Conservation (phyloP, 23 tunicate genomes). For the Clavelina lepadiformis region DNA sequence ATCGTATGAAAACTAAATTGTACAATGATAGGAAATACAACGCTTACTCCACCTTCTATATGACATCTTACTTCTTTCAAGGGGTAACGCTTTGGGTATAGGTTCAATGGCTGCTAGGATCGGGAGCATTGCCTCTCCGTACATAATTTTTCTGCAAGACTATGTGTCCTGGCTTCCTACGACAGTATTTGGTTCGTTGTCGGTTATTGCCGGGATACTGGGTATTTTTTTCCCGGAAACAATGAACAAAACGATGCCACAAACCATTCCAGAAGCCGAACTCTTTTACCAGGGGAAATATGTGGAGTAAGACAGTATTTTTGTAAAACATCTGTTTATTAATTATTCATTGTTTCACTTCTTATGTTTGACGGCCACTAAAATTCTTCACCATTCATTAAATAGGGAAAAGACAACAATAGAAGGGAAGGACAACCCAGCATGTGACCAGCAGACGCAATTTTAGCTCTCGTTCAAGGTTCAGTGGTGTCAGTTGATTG, state of each 20-base stretch:
- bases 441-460: no score
- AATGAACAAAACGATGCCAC: constrained; percentile 43
- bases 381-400: no score
- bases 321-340: no score
- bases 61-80: no score
- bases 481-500: no score
- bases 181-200: constrained; percentile 54
- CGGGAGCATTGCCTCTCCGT: constrained; percentile 66
- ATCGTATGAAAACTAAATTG: not conserved
- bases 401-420: no score
- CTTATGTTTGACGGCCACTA: no score
- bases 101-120: constrained; percentile 74
- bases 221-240: constrained; percentile 63
- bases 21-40: not conserved
- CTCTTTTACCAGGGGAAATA: constrained; percentile 8
- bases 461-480: no score
- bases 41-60: not conserved
- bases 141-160: constrained; percentile 46
- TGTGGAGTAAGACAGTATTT: constrained; percentile 1
- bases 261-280: constrained; percentile 64
- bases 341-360: no score
- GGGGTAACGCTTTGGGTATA: constrained; percentile 61
- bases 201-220: constrained; percentile 43
- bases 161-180: constrained; percentile 66
- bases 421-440: no score